Percentiles rank a stretch among this genome's conserved stretches.
Evolutionary conservation across 2,113 vertebrate species (phyloP).

Genomic region (Cranoglanis bouderius): DNA sequence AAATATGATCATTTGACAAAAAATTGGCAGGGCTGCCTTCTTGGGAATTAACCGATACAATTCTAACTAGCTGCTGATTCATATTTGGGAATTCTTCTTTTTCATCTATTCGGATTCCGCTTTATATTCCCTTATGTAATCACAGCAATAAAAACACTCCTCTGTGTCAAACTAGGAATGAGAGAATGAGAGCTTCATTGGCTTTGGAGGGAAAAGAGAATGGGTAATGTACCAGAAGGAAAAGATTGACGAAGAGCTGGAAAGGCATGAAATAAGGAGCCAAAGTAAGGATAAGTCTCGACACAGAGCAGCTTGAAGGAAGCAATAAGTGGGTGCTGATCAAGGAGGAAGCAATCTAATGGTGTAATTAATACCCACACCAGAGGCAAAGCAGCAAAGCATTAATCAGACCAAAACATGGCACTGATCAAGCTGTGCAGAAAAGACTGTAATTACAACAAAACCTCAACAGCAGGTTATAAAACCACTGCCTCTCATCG

Average conservation of each 20-base stretch:
- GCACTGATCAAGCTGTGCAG: constrained; percentile 25
- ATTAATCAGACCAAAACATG: constrained; percentile 44
- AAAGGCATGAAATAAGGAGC: neutral
- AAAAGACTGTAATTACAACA: constrained; percentile 20
- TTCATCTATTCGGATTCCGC: constrained; percentile 30
- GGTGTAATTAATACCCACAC: constrained; percentile 35
- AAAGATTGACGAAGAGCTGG: neutral
- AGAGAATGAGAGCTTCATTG: constrained; percentile 1
- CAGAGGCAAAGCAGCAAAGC: constrained; percentile 31
- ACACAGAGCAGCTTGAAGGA: neutral
- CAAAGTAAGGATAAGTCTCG: neutral
- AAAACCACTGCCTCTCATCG: constrained; percentile 12
- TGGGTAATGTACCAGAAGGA: constrained; percentile 5
- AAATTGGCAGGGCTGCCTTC: neutral
- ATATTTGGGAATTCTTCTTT: neutral
- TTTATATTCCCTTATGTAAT: constrained; percentile 47
- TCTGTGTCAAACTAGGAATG: constrained; percentile 22
- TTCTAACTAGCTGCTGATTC: neutral
- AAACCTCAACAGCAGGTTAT: constrained; percentile 19
- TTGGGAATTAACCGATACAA: neutral
- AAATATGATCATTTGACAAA: neutral
- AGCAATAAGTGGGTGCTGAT: neutral
- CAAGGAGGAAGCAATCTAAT: constrained; percentile 17
- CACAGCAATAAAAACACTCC: constrained; percentile 33
- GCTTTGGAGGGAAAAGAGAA: neutral